Percentiles rank a stretch among this genome's conserved stretches.
Evolutionary conservation across 2,113 vertebrate species (phyloP).

Genomic region (Phalacrocorax aristotelis): DNA sequence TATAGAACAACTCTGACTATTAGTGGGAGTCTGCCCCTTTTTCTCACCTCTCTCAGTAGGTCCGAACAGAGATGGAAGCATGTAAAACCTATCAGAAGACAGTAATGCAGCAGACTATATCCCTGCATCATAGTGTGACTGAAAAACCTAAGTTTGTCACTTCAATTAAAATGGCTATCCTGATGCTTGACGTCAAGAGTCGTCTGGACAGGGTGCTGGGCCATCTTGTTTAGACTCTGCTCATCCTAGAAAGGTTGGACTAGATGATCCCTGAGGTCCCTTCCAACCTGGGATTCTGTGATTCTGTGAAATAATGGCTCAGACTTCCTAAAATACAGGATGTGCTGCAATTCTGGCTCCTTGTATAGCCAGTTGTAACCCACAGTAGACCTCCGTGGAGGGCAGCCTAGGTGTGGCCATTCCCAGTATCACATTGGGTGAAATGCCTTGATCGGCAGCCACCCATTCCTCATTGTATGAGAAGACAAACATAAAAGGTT

Average conservation of each 20-base stretch:
- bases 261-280: too few relatives aligned
- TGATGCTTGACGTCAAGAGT: neutral
- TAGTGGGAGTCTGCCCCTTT: neutral
- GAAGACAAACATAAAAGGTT: accelerated
- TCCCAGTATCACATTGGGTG: accelerated
- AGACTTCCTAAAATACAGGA: neutral
- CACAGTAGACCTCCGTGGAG: neutral
- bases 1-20: neutral
- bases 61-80: neutral
- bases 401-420: neutral
- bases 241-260: too few relatives aligned
- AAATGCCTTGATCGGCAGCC: neutral
- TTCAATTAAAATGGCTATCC: neutral
- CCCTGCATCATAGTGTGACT: neutral
- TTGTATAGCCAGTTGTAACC: neutral
- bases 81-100: neutral
- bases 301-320: neutral
- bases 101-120: neutral
- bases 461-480: neutral
- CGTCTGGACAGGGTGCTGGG: too few relatives aligned
- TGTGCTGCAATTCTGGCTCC: neutral
- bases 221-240: too few relatives aligned
- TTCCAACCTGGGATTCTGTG: too few relatives aligned
- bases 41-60: neutral
- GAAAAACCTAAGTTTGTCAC: neutral